Evolutionary conservation across 1,140 invertebrate genomes (phyloP).

Genomic region (Lordiphosa mommai): DNA sequence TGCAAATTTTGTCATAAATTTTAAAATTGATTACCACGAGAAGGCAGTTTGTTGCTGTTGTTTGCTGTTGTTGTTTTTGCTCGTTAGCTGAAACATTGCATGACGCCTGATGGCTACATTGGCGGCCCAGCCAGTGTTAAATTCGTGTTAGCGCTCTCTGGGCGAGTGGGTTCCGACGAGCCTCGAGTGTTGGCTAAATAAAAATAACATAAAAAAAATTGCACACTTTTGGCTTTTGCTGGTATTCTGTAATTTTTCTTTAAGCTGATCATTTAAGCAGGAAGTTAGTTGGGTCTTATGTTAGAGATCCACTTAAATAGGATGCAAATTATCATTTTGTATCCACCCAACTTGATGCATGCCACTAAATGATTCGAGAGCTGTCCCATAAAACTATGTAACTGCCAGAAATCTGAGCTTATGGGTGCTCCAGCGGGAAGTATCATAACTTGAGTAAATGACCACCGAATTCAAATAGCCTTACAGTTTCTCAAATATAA

Average conservation of each 20-base stretch:
- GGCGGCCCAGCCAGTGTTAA: constrained; percentile 66
- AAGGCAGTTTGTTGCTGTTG: constrained; percentile 47
- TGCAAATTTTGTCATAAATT: constrained; percentile 80
- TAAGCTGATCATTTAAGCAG: constrained; percentile 4
- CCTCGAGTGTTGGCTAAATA: constrained; percentile 46
- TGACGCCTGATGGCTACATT: constrained; percentile 74
- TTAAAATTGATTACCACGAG: constrained; percentile 78
- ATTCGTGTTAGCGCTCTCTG: constrained; percentile 54
- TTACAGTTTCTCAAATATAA: no score
- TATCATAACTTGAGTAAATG: no score
- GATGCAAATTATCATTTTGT: no score
- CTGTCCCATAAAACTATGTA: no score
- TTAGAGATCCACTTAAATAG: no score
- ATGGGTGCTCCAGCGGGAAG: no score
- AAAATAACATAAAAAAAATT: constrained; percentile 37
- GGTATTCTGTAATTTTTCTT: constrained; percentile 10
- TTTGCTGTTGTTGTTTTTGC: constrained; percentile 61
- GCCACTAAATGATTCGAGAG: no score
- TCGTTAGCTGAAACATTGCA: constrained; percentile 71
- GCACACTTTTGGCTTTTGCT: constrained; percentile 23
- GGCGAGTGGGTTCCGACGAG: neutral
- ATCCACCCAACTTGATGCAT: no score
- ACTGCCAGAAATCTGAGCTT: no score
- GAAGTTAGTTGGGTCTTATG: constrained; percentile 2
- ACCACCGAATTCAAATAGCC: no score